A percentile compares a stretch with the other conserved stretches of the same genome.
Evolutionary conservation across 2,888 invertebrate genomes (phyloP).

Genomic region (Candidula unifasciata): DNA sequence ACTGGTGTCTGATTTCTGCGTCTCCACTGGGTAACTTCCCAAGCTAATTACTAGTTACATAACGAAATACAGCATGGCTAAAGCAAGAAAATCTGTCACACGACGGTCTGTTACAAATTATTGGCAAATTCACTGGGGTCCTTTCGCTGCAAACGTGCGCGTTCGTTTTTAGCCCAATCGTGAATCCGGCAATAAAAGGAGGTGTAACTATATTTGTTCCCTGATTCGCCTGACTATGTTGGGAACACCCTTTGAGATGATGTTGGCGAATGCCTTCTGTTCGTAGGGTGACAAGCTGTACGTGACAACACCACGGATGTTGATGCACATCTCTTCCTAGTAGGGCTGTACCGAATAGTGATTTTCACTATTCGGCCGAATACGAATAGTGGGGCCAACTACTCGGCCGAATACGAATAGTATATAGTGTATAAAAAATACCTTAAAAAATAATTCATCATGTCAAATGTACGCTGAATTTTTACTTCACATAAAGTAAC

Average conservation of each 20-base stretch:
- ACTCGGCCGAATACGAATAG: too few relatives aligned
- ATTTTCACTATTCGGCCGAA: too few relatives aligned
- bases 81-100: background rate
- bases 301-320: conserved; percentile 87
- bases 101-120: conserved; percentile 79
- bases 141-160: conserved; percentile 82
- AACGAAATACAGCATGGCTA: background rate
- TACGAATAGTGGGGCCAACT: too few relatives aligned
- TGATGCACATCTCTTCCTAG: conserved; percentile 88
- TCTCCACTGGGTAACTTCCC: too few relatives aligned
- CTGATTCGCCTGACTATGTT: conserved; percentile 87
- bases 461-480: too few relatives aligned
- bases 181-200: conserved; percentile 83
- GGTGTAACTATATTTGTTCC: conserved; percentile 85
- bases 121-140: conserved; percentile 86
- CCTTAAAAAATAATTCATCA: too few relatives aligned
- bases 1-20: too few relatives aligned
- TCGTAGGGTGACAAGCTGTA: conserved; percentile 93
- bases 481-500: too few relatives aligned
- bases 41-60: background rate
- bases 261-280: conserved; percentile 90
- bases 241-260: conserved; percentile 86
- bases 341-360: too few relatives aligned
- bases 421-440: too few relatives aligned
- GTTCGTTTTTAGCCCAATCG: conserved; percentile 82